phyloP scores from a whole-genome alignment of 2,888 invertebrate genomes.

The Noctua fimbriata region DNA sequence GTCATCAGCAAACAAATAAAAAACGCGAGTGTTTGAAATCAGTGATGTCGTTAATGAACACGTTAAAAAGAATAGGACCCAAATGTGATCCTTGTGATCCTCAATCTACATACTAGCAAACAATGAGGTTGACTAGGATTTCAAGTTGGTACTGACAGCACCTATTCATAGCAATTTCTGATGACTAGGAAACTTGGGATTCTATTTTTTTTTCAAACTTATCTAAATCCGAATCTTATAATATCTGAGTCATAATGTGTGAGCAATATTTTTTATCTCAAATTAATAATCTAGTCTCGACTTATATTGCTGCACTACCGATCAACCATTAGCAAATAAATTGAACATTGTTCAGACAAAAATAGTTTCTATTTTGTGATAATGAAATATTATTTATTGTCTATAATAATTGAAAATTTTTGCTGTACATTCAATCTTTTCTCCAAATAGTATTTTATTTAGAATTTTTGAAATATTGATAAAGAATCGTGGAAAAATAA shows the following conservation, averaged over 20 bases:
- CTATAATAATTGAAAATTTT: too few species aligned
- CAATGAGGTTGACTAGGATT: constrained; percentile 2
- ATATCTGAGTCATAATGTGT: not conserved
- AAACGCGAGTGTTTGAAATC: too few species aligned
- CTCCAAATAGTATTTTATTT: not conserved
- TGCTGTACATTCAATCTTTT: not conserved
- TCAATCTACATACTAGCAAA: not conserved
- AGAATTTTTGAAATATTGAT: not conserved
- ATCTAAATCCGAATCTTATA: not conserved
- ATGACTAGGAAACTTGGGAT: not conserved
- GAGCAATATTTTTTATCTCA: too few species aligned
- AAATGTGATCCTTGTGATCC: too few species aligned
- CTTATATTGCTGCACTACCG: too few species aligned
- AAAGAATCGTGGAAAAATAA: too few species aligned
- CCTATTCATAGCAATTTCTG: not conserved
- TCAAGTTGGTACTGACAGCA: constrained; percentile 2
- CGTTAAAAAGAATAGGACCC: too few species aligned
- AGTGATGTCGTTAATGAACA: too few species aligned
- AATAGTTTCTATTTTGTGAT: not conserved
- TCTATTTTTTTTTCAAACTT: not conserved
- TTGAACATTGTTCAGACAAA: too few species aligned
- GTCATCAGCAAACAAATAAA: too few species aligned
- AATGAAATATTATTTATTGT: not conserved
- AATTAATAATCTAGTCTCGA: too few species aligned
- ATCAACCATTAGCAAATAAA: too few species aligned